Evolutionary conservation across 2,113 vertebrate species (phyloP).

Genomic region (Panurus biarmicus): DNA sequence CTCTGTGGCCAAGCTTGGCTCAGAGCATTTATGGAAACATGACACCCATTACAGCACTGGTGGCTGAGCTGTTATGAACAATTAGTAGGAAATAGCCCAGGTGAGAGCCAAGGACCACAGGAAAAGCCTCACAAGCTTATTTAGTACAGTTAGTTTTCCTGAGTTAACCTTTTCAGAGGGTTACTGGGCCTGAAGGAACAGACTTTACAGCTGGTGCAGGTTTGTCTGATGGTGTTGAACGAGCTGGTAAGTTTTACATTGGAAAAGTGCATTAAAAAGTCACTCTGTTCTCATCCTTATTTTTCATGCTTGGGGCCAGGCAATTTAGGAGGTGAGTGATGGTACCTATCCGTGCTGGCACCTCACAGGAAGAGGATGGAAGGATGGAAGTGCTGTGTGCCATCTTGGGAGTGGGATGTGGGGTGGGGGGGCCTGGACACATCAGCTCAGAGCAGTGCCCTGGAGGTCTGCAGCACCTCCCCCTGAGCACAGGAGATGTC

Average conservation of each 20-base stretch:
- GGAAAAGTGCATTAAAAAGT: not conserved
- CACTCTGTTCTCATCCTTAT: not conserved
- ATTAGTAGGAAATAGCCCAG: not conserved
- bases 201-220: not conserved
- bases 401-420: not conserved
- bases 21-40: not conserved
- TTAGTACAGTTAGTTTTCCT: not conserved
- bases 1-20: not conserved
- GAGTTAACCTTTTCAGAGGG: not conserved
- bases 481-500: not conserved
- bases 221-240: not conserved
- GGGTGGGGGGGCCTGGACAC: not conserved
- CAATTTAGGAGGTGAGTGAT: not conserved
- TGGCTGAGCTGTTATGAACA: not conserved
- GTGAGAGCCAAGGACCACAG: not conserved
- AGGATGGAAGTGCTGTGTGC: not conserved
- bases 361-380: fast-evolving
- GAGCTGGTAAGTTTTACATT: not conserved
- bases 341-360: fast-evolving
- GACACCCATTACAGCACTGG: not conserved
- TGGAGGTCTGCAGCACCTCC: not conserved
- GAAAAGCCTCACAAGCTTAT: not conserved
- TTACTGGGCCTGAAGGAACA: not conserved
- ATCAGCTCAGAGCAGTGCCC: not conserved
- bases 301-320: not conserved